Conservation (phyloP, 1,140 invertebrate genomes). For the Scaptomyza pallida region DNA sequence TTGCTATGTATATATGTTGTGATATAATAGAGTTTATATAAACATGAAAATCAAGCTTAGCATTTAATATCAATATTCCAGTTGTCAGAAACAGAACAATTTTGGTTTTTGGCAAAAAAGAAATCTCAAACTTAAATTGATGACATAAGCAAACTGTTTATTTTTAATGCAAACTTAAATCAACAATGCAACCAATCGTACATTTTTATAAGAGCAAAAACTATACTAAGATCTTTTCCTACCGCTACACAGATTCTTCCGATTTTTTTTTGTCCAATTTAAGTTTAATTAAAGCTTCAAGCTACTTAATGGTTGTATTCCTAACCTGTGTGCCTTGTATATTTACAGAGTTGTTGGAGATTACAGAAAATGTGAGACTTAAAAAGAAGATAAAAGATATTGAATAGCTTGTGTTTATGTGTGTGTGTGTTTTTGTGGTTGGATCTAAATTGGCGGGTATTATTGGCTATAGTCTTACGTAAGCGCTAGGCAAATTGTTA, state of each 20-base stretch:
- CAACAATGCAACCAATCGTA: constrained; percentile 42
- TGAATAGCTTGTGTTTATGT: constrained; percentile 21
- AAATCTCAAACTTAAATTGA: constrained; percentile 39
- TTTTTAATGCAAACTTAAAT: constrained; percentile 51
- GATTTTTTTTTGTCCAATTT: constrained; percentile 1
- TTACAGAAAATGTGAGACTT: constrained; percentile 20
- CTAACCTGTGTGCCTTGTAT: constrained; percentile 36
- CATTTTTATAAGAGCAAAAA: background rate
- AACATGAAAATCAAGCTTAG: constrained; percentile 58
- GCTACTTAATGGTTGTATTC: constrained; percentile 4
- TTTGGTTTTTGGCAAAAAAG: constrained; percentile 5
- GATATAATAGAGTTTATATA: constrained; percentile 43
- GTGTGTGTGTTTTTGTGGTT: too few relatives aligned
- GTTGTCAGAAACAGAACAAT: constrained; percentile 9
- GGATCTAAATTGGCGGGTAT: constrained; percentile 8
- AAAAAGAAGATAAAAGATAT: constrained; percentile 13
- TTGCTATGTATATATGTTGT: constrained; percentile 65
- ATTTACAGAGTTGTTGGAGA: constrained; percentile 18
- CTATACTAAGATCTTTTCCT: constrained; percentile 1
- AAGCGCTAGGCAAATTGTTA: constrained; percentile 33
- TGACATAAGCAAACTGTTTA: constrained; percentile 50
- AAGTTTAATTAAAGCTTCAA: constrained; percentile 1
- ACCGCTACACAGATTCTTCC: constrained; percentile 10
- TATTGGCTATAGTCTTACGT: constrained; percentile 31
- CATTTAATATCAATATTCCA: constrained; percentile 24